Conservation (phyloP, 2,888 invertebrate genomes). For the Teleiodes luculella region DNA sequence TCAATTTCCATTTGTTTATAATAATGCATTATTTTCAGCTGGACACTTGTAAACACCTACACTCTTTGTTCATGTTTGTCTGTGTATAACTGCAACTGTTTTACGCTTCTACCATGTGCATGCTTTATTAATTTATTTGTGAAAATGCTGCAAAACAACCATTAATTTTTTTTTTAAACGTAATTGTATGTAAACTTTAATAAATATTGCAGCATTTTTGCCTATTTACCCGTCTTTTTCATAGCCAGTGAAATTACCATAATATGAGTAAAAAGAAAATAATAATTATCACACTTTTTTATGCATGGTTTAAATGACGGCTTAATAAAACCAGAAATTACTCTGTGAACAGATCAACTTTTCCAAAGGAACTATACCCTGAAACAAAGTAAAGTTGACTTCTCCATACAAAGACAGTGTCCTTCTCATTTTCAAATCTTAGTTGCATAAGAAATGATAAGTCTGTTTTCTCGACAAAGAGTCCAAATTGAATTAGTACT, state of each 20-base stretch:
- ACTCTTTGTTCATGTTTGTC: slow-evolving; percentile 13
- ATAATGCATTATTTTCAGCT: slow-evolving; percentile 7
- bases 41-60: slow-evolving; percentile 19
- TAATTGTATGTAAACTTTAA: too few relatives aligned
- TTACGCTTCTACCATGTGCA: slow-evolving; percentile 33
- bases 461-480: too few relatives aligned
- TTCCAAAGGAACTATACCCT: too few relatives aligned
- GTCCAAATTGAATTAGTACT: too few relatives aligned
- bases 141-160: slow-evolving; percentile 28
- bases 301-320: too few relatives aligned
- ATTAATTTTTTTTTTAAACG: not conserved
- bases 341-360: too few relatives aligned
- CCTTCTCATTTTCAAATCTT: too few relatives aligned
- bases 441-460: too few relatives aligned
- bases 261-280: not conserved
- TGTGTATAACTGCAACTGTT: slow-evolving; percentile 25
- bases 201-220: slow-evolving; percentile 8
- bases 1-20: not conserved
- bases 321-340: too few relatives aligned
- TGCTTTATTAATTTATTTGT: slow-evolving; percentile 29
- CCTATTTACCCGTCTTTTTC: not conserved
- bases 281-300: too few relatives aligned
- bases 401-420: too few relatives aligned
- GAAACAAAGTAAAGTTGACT: too few relatives aligned
- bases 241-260: not conserved